Conservation (phyloP, 2,113 vertebrate genomes). For the Pseudopodoces humilis region DNA sequence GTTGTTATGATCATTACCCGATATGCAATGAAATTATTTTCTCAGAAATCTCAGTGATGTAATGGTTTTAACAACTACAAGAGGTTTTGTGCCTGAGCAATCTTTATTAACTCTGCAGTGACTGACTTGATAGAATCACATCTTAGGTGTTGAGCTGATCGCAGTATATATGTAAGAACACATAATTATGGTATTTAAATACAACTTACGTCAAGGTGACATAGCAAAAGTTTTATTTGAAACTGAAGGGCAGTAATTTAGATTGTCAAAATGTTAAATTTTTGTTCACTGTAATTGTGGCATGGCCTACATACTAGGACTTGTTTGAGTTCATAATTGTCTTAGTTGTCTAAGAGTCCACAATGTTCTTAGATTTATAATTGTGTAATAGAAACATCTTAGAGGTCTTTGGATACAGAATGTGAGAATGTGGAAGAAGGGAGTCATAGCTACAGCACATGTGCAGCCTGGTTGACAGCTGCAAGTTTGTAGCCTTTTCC, state of each 20-base stretch:
- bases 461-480: not conserved
- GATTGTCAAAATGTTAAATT: not conserved
- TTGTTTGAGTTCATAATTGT: not conserved
- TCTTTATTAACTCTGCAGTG: not conserved
- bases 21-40: not conserved
- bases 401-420: not conserved
- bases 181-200: not conserved
- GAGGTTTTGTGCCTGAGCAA: not conserved
- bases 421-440: not conserved
- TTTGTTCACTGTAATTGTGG: not conserved
- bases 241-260: not conserved
- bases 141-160: not conserved
- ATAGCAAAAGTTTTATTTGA: not conserved
- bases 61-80: not conserved
- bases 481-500: not conserved
- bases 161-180: not conserved
- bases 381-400: not conserved
- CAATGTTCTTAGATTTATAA: not conserved
- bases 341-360: not conserved
- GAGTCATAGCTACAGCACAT: not conserved
- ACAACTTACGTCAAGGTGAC: not conserved
- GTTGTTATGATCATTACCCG: not conserved
- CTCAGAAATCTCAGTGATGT: not conserved
- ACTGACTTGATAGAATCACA: not conserved
- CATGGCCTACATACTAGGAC: not conserved